Conservation (phyloP, 2,113 vertebrate genomes). For the Sander lucioperca region DNA sequence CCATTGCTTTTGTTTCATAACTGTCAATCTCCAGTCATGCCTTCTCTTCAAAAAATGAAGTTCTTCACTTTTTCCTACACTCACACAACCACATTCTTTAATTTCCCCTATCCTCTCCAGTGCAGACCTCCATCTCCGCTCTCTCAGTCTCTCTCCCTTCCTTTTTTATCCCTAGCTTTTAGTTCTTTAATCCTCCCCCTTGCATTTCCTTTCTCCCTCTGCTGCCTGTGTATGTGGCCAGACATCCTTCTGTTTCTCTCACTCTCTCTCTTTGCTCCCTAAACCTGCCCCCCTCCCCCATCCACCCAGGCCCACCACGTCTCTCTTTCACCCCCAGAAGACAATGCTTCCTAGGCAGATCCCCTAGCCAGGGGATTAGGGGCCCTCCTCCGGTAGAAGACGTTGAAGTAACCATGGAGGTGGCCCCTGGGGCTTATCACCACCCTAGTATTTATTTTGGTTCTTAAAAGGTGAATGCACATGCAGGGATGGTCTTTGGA, state of each 20-base stretch:
- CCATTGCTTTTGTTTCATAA: constrained; percentile 48
- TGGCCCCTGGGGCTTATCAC: constrained; percentile 77
- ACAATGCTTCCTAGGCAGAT: constrained; percentile 80
- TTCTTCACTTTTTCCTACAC: constrained; percentile 22
- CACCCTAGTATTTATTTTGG: constrained; percentile 82
- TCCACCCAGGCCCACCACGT: constrained; percentile 56
- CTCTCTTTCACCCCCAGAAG: constrained; percentile 64
- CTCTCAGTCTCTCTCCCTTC: constrained; percentile 13
- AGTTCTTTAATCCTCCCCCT: constrained; percentile 67
- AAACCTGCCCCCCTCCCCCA: constrained; percentile 29
- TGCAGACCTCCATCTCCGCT: constrained; percentile 3
- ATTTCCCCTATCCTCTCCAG: constrained; percentile 24
- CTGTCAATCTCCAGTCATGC: constrained; percentile 30
- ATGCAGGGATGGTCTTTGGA: constrained; percentile 74
- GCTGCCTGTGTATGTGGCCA: constrained; percentile 53
- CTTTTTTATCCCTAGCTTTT: constrained; percentile 62
- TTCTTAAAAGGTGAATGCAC: constrained; percentile 84
- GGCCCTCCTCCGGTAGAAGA: constrained; percentile 76
- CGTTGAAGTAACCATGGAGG: constrained; percentile 79
- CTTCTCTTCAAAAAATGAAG: constrained; percentile 33
- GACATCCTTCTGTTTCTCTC: constrained; percentile 55
- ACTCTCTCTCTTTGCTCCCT: constrained; percentile 32
- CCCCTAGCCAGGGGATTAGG: constrained; percentile 82
- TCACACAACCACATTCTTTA: constrained; percentile 4
- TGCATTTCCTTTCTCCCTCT: constrained; percentile 65